Evolutionary conservation across 2,113 vertebrate genomes (phyloP).

Genomic region (Cololabis saira): DNA sequence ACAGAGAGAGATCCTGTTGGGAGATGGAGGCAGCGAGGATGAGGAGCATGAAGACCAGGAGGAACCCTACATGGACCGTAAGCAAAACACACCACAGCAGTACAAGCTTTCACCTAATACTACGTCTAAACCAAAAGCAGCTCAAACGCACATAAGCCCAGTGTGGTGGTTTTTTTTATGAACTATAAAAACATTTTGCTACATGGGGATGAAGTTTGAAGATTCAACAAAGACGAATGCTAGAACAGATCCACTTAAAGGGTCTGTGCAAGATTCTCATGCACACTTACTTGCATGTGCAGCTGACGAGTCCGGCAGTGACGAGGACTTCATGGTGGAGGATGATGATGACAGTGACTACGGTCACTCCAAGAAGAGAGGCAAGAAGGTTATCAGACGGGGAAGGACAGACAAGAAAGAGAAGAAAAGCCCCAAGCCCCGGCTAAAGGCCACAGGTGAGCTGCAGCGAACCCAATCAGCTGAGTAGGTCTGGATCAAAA

Average conservation of each 20-base stretch:
- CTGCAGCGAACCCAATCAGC: background rate
- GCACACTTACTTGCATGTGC: background rate
- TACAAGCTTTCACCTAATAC: too few species aligned
- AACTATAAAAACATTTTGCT: too few species aligned
- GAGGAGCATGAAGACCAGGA: constrained; percentile 94
- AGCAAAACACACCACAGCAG: constrained; percentile 46
- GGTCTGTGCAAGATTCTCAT: too few species aligned
- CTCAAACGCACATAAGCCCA: too few species aligned
- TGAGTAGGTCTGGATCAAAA: too few species aligned
- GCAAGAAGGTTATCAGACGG: constrained; percentile 90
- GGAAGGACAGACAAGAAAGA: constrained; percentile 94
- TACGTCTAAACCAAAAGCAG: too few species aligned
- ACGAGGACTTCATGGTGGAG: constrained; percentile 97
- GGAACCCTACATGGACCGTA: constrained; percentile 91
- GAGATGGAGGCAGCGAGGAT: constrained; percentile 94
- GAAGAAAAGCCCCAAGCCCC: constrained; percentile 97
- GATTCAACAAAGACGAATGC: too few species aligned
- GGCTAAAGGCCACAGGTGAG: constrained; percentile 98
- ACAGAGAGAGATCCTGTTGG: constrained; percentile 96
- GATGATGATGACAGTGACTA: constrained; percentile 99
- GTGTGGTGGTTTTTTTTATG: too few species aligned
- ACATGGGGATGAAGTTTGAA: too few species aligned
- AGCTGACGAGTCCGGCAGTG: constrained; percentile 95
- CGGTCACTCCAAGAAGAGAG: constrained; percentile 96
- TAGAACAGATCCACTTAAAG: too few species aligned